Evolutionary conservation across 2,888 invertebrate genomes (phyloP).

Genomic region (Drosophila acutilabella): DNA sequence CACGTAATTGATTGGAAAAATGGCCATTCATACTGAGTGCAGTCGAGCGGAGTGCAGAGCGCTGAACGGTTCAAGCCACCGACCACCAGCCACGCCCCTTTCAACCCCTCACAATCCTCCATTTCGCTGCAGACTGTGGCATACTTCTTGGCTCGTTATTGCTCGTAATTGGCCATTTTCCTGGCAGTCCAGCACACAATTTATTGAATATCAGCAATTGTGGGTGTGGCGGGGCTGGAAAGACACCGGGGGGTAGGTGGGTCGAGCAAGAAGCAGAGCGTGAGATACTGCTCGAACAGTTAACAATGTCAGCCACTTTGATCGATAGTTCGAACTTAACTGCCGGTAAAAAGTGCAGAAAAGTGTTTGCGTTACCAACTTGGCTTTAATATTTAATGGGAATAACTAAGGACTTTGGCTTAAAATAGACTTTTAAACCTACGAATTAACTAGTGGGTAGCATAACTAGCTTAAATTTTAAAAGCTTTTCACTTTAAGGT

Average conservation of each 20-base stretch:
- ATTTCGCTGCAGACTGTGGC: constrained; percentile 34
- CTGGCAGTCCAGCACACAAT: constrained; percentile 58
- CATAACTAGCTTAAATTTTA: too few relatives aligned
- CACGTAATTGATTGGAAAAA: constrained; percentile 78
- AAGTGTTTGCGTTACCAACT: constrained; percentile 1
- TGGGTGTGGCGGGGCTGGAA: constrained; percentile 11
- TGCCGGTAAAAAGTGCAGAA: constrained; percentile 1
- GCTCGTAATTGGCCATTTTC: constrained; percentile 79
- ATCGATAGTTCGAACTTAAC: constrained; percentile 59
- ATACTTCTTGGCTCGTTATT: constrained; percentile 74
- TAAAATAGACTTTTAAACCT: background rate
- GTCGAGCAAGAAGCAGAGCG: background rate
- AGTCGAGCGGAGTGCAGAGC: constrained; percentile 43
- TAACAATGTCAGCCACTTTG: constrained; percentile 48
- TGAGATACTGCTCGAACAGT: constrained; percentile 9
- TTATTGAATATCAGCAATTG: constrained; percentile 72
- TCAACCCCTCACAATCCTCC: background rate
- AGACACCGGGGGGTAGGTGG: background rate
- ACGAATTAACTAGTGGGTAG: background rate
- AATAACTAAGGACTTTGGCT: background rate
- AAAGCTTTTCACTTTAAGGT: background rate
- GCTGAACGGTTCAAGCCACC: constrained; percentile 2
- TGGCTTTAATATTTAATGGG: constrained; percentile 1
- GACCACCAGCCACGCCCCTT: background rate
- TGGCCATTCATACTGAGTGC: constrained; percentile 72